Conservation (phyloP, 2,797 vertebrate species). For the Xenops minutus region DNA sequence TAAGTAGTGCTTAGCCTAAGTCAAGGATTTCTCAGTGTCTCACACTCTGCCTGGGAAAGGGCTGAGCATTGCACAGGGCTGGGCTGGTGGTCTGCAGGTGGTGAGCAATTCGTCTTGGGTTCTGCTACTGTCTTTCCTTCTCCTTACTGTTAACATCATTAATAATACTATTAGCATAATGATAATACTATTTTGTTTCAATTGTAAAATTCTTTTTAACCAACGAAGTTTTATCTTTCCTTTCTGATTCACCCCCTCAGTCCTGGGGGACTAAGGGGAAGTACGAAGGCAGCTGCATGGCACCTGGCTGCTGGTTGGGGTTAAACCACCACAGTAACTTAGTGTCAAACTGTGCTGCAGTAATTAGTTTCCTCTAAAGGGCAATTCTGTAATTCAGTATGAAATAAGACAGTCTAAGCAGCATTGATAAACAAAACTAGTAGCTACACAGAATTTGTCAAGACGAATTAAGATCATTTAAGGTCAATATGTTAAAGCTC, state of each 20-base stretch:
- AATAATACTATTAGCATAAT: background rate
- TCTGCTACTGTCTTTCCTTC: background rate
- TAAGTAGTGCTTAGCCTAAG: background rate
- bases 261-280: accelerated
- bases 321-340: background rate
- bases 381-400: background rate
- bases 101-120: accelerated
- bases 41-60: background rate
- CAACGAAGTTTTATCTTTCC: background rate
- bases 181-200: background rate
- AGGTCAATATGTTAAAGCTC: background rate
- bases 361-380: background rate
- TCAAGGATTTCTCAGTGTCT: background rate
- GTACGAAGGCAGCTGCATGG: background rate
- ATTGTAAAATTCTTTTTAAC: background rate
- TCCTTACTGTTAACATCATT: background rate
- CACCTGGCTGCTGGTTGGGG: too few relatives aligned
- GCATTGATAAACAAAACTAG: background rate
- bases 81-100: background rate
- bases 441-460: background rate
- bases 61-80: background rate
- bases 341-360: background rate
- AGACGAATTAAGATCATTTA: constrained; percentile 10
- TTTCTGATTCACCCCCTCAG: background rate
- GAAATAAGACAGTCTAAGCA: background rate